A percentile compares a stretch with the other conserved stretches of the same genome.
Conservation (phyloP, 1,140 invertebrate genomes). For the Pogonus chalceus region DNA sequence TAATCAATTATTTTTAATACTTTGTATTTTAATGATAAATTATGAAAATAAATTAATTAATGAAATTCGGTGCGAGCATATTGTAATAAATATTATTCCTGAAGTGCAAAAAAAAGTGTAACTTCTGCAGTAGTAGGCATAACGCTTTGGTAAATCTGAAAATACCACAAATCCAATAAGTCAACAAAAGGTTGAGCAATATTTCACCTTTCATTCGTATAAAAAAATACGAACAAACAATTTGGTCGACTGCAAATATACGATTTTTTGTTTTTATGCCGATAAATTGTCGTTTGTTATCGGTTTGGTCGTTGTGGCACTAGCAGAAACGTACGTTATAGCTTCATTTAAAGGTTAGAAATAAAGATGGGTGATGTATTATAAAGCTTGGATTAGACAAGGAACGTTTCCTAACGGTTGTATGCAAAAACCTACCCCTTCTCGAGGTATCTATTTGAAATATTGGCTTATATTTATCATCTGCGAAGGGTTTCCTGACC, state of each 20-base stretch:
- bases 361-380: neutral
- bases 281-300: constrained; percentile 7
- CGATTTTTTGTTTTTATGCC: constrained; percentile 6
- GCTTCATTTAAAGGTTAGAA: neutral
- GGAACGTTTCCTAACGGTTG: neutral
- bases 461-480: constrained; percentile 24
- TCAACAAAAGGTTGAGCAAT: neutral
- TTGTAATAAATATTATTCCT: too few relatives aligned
- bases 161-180: constrained; percentile 3
- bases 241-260: constrained; percentile 6
- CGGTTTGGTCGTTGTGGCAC: neutral
- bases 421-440: constrained; percentile 19
- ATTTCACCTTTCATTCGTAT: neutral
- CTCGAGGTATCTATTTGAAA: constrained; percentile 21
- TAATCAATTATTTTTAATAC: too few relatives aligned
- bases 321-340: neutral
- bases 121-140: too few relatives aligned
- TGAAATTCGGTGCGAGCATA: too few relatives aligned
- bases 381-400: neutral
- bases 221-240: neutral
- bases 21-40: too few relatives aligned
- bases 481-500: constrained; percentile 16
- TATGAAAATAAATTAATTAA: too few relatives aligned
- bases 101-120: too few relatives aligned
- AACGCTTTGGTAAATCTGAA: too few relatives aligned